A percentile compares a stretch with the other conserved stretches of the same genome.
These are phyloP conservation scores for Malthinus seriepunctatus DNA, from an alignment of 2,888 invertebrate species.

Conservation along the genomic window DNA sequence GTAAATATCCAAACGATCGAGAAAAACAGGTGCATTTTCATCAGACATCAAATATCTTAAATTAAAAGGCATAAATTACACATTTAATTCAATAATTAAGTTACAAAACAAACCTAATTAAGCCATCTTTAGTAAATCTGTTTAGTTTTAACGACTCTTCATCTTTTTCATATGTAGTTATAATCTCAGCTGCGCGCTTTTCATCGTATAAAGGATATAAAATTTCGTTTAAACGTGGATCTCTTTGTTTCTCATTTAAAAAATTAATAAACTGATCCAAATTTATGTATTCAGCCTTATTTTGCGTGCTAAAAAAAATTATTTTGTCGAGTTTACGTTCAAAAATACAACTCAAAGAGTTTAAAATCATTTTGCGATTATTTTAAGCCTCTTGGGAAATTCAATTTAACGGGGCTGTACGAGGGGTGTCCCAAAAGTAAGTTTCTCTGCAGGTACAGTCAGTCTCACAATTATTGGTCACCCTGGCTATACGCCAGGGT, in stretches of 20 bases:
- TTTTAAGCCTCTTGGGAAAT: neutral
- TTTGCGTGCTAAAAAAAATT: conserved; percentile 72
- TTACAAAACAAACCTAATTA: conserved; percentile 68
- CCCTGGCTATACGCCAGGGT: too few species aligned
- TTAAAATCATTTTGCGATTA: neutral
- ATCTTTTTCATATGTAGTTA: conserved; percentile 88
- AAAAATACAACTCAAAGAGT: neutral
- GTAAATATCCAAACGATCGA: conserved; percentile 95
- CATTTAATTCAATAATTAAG: neutral
- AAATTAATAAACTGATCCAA: conserved; percentile 89
- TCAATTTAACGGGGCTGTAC: too few species aligned
- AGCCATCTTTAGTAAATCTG: conserved; percentile 89
- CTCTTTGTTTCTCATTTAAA: conserved; percentile 96
- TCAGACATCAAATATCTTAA: conserved; percentile 93
- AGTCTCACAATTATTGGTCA: too few species aligned
- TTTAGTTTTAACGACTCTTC: conserved; percentile 73
- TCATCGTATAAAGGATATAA: conserved; percentile 96
- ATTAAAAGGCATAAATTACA: neutral
- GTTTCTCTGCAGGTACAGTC: too few species aligned
- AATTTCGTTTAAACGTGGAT: conserved; percentile 98
- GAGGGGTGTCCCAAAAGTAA: neutral
- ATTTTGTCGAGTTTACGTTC: neutral
- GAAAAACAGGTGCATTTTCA: conserved; percentile 98
- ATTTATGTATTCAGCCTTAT: conserved; percentile 85
- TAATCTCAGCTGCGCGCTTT: conserved; percentile 89